A percentile compares a stretch with the other conserved stretches of the same genome.
Conservation (phyloP, 2,113 vertebrate genomes). For the Ictidomys tridecemlineatus region DNA sequence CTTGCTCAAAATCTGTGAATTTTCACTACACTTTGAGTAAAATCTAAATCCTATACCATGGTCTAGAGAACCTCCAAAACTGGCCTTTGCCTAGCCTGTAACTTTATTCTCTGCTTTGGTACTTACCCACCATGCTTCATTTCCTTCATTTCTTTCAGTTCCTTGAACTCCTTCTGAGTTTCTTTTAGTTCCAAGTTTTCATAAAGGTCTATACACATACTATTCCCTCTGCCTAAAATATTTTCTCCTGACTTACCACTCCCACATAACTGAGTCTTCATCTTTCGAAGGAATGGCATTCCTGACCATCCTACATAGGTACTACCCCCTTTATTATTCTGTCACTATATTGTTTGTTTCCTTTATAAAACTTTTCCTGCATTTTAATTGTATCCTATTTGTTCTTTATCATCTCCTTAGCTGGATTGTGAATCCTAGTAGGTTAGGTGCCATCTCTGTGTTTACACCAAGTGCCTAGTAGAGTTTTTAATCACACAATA, state of each 20-base stretch:
- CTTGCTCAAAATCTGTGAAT: not conserved
- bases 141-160: slow-evolving; percentile 26
- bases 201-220: not conserved
- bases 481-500: not conserved
- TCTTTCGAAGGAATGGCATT: not conserved
- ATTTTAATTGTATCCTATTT: not conserved
- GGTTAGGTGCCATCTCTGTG: not conserved
- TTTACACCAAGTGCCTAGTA: not conserved
- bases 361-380: slow-evolving; percentile 23
- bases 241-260: not conserved
- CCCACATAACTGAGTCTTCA: not conserved
- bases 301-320: not conserved
- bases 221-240: not conserved
- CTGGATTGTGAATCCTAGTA: not conserved
- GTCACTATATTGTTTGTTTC: not conserved
- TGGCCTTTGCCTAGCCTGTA: not conserved
- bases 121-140: not conserved
- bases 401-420: not conserved
- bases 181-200: not conserved
- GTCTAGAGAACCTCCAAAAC: not conserved
- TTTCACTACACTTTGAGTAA: not conserved
- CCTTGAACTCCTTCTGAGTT: not conserved
- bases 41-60: not conserved
- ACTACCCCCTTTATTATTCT: not conserved
- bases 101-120: not conserved